Evolutionary conservation across 1,140 invertebrate species (phyloP), one percentile per base, ranked within the genome.

Genomic region (Zaprionus ghesquierei): DNA sequence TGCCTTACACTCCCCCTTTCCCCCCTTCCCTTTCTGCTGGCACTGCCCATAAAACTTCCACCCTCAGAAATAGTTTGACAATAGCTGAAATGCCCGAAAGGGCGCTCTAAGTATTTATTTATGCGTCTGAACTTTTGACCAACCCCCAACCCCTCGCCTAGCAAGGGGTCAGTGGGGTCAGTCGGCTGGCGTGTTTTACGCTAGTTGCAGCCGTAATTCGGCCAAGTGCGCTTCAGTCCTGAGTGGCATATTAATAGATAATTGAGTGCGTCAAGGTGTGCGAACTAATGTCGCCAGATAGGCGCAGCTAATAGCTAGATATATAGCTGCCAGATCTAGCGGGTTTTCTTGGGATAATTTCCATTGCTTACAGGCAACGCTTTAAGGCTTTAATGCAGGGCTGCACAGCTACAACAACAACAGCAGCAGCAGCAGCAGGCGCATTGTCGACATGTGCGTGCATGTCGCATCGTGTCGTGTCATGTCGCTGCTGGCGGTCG

Each of bases 21-120:
- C 64, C 69, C 69, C 35, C 44, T 33, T 25, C 69, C 73, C 77
- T 64, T n/a, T n/a, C n/a, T n/a, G n/a, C n/a, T 73, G n/a, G 13
- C 33, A n/a, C 71, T 72, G 71, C 62, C 66, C 65, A 65, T 78
- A 74, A 46, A 46, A 46, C 15, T 46, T 46, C 41, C 41, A 46
- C 41, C 41, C 73, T 86, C 81, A 81, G n/a, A 81, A 86, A 85
- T 85, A 86, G 81, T 85, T 85, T 64, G 41, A 72, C 69, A 60
- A 72, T 60, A 27, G 49, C 33, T 51, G 27, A 44, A 29, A 41
- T 23, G 31, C 13, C 50, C 5, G 18, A 33, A 27, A 20, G 58
- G 38, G 22, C 22, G 33, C 55, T 44, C 44, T 15, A 59, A 62
- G 70, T 74, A 69, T 74, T 74, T 74, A 74, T 74, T 74, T 74